Base-by-base conservation (phyloP, 1,140 invertebrate genomes). In the Bombus vancouverensis region DNA sequence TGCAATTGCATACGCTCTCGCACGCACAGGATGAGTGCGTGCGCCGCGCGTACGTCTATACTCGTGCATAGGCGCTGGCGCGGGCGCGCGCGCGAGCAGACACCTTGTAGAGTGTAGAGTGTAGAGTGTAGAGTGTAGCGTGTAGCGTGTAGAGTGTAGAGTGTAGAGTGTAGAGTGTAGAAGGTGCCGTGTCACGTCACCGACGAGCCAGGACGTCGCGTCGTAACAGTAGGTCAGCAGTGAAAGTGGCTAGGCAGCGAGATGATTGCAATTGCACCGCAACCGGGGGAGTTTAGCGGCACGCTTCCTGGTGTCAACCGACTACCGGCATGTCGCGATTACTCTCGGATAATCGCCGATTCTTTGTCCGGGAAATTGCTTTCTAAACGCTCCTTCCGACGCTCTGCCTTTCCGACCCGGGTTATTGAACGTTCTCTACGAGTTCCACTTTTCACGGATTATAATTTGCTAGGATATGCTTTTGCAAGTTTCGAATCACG, bases 161-260 rank as follows among this genome's bases (percentile, higher is more conserved):
- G 42, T 13, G 42, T 44, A 44, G 42, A 44, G 42, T 47, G 47
- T 53, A 53, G 47, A 53, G 47, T 47, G 44, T 47, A 47, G 74
- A 87, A 85, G 81, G 75, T 74, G 83, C 62, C 82, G 87, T 80
- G 89, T 91, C 85, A 89, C 83, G 89, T 91, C 83, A 89, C 87
- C 86, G 89, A 88, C 87, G 88, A 88, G 88, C 85, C 81, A 87
- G 86, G 87, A 91, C 88, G 87, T 82, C 90, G 92, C 88, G 87
- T 82, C 90, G 92, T 88, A 89, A 91, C 91, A 92, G 92, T 93
- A 89, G 92, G 92, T 92, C 92, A 93, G 87, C 90, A 92, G 92
- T 93, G 92, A 93, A 93, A 93, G 92, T 93, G 89, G 87, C 88
- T 90, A 92, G 87, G 80, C 90, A 86, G 87, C 79, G 88, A 87